Conservation (phyloP, 2,888 invertebrate genomes). For the Crematogaster levior region DNA sequence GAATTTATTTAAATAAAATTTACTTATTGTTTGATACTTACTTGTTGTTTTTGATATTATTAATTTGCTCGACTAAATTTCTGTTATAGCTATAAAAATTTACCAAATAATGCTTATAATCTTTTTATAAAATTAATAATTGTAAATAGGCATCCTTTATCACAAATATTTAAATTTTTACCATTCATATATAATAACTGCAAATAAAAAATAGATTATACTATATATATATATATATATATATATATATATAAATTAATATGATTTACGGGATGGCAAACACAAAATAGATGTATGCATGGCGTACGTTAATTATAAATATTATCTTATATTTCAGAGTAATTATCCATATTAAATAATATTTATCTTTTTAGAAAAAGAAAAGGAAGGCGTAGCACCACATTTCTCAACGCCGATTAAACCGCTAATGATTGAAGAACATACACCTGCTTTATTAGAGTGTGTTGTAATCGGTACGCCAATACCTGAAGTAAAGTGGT, state of each 20-base stretch:
- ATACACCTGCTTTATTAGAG: slow-evolving; percentile 88
- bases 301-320: background rate
- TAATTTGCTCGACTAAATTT: background rate
- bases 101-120: background rate
- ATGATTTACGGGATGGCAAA: background rate
- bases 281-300: background rate
- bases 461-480: slow-evolving; percentile 91
- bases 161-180: background rate
- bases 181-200: background rate
- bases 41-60: background rate
- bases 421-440: slow-evolving; percentile 89
- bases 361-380: slow-evolving; percentile 87
- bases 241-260: background rate
- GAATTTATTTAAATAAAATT: slow-evolving; percentile 8
- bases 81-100: background rate
- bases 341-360: background rate
- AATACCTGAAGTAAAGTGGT: slow-evolving; percentile 91
- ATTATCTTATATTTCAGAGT: background rate
- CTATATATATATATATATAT: background rate
- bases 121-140: background rate
- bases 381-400: slow-evolving; percentile 90
- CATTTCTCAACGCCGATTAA: slow-evolving; percentile 89
- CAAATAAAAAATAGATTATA: background rate
- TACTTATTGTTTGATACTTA: background rate
- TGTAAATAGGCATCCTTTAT: background rate